Base-by-base conservation (phyloP, 2,888 invertebrate genomes). In the Morpho helenor region DNA sequence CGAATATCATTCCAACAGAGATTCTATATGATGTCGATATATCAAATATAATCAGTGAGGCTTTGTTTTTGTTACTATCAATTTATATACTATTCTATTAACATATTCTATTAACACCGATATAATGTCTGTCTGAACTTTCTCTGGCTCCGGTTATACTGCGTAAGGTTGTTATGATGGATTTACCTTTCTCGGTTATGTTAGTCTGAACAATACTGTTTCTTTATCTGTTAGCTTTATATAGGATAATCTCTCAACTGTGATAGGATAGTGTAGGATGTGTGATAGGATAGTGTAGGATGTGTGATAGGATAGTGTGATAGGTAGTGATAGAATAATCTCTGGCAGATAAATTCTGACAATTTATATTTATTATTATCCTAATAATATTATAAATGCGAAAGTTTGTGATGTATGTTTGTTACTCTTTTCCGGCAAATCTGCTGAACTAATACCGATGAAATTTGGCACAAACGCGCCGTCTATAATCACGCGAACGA, bases 71-170 rank as follows among this genome's bases (percentile, higher is more conserved):
- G 65, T 66, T 59, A 39, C 59, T 61, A 61, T 61, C 62, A 62
- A 61, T 62, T 57, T 62, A 57, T 57, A 50, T 55, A 52, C 53
- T 57, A 60, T 56, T 61, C 75, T 74, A 80, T 80, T 77, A 81
- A 79, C 78, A 80, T 73, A 79, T 76, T 81, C 80, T 79, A 79
- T 82, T 82, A 81, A 82, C 83, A 82, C 76, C 68, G 67, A 80
- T 83, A 75, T 65, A 61, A 68, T 69, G 69, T 65, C 56, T 60
- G 59, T 53, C 52, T 56, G 61, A 69, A 69, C 70, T 70, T 65
- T 67, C 69, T 78, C 82, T 82, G 62, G 63, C 63, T 64, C 41
- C 53, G 52, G 46, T 47, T 49, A 52, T 53, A 48, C 48, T 44
- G 23, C 47, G 31, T 46, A 31, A 46, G 56, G 23, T 49, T 56